Evolutionary conservation across 1,140 invertebrate genomes (phyloP).

Genomic region (Drosophila virilis): DNA sequence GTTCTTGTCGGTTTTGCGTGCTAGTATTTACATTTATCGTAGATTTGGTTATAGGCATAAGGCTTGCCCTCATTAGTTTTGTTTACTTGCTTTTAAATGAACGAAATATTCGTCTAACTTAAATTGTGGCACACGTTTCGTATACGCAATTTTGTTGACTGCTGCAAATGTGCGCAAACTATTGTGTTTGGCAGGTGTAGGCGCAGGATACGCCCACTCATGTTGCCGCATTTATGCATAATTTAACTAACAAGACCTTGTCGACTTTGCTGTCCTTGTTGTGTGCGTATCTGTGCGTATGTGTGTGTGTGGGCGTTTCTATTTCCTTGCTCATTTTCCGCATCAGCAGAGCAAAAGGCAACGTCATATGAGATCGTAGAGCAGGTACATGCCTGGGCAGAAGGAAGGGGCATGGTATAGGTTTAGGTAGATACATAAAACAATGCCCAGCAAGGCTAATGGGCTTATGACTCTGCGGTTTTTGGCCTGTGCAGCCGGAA

Average conservation of each 20-base stretch:
- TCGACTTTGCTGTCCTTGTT: slow-evolving; percentile 58
- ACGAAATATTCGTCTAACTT: slow-evolving; percentile 1
- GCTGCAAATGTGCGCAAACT: slow-evolving; percentile 26
- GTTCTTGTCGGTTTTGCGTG: background rate
- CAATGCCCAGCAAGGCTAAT: slow-evolving; percentile 58
- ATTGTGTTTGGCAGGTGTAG: slow-evolving; percentile 43
- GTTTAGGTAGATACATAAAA: slow-evolving; percentile 36
- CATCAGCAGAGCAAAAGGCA: slow-evolving; percentile 75
- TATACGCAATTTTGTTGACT: slow-evolving; percentile 28
- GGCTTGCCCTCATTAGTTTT: slow-evolving; percentile 19
- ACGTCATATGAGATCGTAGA: slow-evolving; percentile 39
- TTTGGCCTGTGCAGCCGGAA: slow-evolving; percentile 44
- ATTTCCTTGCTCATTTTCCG: slow-evolving; percentile 78
- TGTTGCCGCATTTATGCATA: slow-evolving; percentile 67
- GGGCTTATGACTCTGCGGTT: slow-evolving; percentile 81
- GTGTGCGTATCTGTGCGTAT: slow-evolving; percentile 25
- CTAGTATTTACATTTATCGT: slow-evolving; percentile 23
- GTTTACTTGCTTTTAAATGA: slow-evolving; percentile 1
- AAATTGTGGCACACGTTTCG: slow-evolving; percentile 21
- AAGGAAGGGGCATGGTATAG: slow-evolving; percentile 1
- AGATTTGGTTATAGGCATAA: slow-evolving; percentile 7
- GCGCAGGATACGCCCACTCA: slow-evolving; percentile 25
- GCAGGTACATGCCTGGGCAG: background rate
- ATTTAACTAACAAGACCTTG: slow-evolving; percentile 80
- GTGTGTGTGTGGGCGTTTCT: slow-evolving; percentile 33